Base-by-base conservation (phyloP, 64 coral and sea anemone species). In the Cladopsammia gracilis region DNA sequence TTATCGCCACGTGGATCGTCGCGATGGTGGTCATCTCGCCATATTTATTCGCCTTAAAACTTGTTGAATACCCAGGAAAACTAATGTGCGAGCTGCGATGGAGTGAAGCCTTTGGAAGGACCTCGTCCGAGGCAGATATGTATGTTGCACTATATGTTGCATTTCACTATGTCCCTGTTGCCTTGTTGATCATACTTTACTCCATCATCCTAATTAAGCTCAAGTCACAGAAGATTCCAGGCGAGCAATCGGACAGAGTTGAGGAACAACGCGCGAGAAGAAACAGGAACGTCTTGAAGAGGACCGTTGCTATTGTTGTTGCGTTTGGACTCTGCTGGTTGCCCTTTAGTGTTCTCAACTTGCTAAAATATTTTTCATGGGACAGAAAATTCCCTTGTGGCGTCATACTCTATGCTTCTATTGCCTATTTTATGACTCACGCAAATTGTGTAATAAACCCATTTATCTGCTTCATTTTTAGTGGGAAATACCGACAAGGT, bases 401-500 rank as follows among this genome's bases (percentile, higher is more conserved):
- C 46, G 5, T 90, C 8, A n/a, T 24, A 7, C 22, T 53, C 47
- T 49, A 79, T 50, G 58, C 25, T 46, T n/a, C 66, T 65, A 49
- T 16, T 4, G 75, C 62, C 3, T 18, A 50, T 2, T 52, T 90
- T 15, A 69, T 90, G 25, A 73, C 20, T 15, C 77, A 64, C 24
- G 20, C 75, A 8, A 79, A 79, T n/a, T 78, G 74, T 19, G 88
- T 20, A 48, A 18, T 90, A 4, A 90, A 90, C 62, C 88, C 88
- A 52, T 54, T 25, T 54, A 79, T 90, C 22, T 90, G 79, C 66
- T 90, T 90, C 58, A 53, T 67, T 26, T 90, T 90, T 67, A 90
- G 88, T 72, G 88, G 77, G 19, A 90, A 90, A 43, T 90, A 90
- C n/a, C 19, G 88, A 78, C 61, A 26, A 67, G 88, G 88, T 53